phyloP scores from a whole-genome alignment of 2,113 vertebrate species.

The Rattus rattus region DNA sequence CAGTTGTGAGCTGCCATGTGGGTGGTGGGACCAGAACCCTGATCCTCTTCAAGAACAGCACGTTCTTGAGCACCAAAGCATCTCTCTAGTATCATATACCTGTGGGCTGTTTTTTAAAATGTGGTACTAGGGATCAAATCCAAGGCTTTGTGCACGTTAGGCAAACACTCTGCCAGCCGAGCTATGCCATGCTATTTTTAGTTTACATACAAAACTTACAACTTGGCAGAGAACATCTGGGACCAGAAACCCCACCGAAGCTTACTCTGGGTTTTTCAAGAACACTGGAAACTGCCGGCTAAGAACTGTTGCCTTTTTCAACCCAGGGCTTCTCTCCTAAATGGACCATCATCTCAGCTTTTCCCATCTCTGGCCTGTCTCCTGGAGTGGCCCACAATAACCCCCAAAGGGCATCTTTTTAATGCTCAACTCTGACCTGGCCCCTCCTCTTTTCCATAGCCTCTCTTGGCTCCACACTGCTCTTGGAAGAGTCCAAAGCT shows the following conservation, averaged over 20 bases:
- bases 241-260: not conserved
- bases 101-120: not conserved
- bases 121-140: not conserved
- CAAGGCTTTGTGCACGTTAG: not conserved
- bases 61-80: not conserved
- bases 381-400: not conserved
- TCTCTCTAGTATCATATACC: too few relatives aligned
- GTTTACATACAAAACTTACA: not conserved
- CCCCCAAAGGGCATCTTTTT: not conserved
- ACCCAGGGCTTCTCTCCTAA: not conserved
- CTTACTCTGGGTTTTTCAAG: not conserved
- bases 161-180: not conserved
- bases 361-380: not conserved
- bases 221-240: accelerated
- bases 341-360: not conserved
- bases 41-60: not conserved
- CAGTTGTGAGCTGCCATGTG: not conserved
- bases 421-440: too few relatives aligned
- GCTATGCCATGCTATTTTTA: not conserved
- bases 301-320: accelerated
- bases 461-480: not conserved
- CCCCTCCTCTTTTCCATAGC: not conserved
- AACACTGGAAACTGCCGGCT: not conserved
- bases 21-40: not conserved
- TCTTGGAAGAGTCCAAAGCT: not conserved